phyloP scores from a whole-genome alignment of 2,888 invertebrate genomes.

The Pheosia tremula region DNA sequence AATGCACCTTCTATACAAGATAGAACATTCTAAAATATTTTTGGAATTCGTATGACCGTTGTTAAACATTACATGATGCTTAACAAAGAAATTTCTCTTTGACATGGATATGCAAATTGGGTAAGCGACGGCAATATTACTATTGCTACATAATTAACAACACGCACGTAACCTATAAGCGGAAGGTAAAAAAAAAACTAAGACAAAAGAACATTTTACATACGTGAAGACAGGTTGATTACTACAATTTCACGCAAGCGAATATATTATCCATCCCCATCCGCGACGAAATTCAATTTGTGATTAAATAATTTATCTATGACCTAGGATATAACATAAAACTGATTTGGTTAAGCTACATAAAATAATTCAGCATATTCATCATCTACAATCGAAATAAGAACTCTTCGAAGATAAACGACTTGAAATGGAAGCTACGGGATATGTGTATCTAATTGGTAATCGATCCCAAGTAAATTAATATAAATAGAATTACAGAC shows the following conservation, averaged over 20 bases:
- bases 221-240: not conserved
- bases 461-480: not conserved
- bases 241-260: too few relatives aligned
- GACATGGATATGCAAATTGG: not conserved
- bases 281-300: too few relatives aligned
- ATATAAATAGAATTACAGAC: not conserved
- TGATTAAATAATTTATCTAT: too few relatives aligned
- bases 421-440: not conserved
- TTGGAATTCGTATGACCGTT: not conserved
- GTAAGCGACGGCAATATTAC: not conserved
- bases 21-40: slow-evolving; percentile 1
- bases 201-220: not conserved
- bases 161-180: not conserved
- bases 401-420: too few relatives aligned
- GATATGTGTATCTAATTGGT: not conserved
- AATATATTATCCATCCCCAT: too few relatives aligned
- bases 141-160: not conserved
- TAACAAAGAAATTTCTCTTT: not conserved
- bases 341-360: too few relatives aligned
- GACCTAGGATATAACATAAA: too few relatives aligned
- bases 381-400: too few relatives aligned
- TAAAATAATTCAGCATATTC: too few relatives aligned
- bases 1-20: not conserved
- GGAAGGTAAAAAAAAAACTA: not conserved
- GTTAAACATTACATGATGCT: not conserved